Evolutionary conservation across 2,113 vertebrate species (phyloP), one percentile per base, ranked within the genome.

Genomic region (Pseudorectes ferrugineus): DNA sequence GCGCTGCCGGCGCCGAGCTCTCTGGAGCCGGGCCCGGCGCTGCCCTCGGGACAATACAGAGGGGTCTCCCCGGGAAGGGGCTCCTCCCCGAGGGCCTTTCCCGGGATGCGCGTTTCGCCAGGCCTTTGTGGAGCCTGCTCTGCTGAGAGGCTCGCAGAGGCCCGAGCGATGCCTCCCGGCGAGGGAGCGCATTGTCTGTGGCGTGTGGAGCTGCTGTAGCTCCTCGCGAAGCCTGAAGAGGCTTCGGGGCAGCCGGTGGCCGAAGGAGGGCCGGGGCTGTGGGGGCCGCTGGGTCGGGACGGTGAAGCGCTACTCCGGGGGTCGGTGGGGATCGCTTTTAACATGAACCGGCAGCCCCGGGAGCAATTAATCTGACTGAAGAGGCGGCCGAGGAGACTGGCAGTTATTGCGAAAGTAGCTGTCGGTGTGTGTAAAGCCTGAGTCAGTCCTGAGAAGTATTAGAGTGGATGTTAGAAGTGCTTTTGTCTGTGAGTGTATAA

Each of bases 401-500:
- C 92, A 45, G 94, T 59, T 89, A 85, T 97, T 97, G 93, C 89
- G 75, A 95, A 96, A 97, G 92, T 4, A 16, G 63, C 71, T 70
- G 65, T 57, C 23, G 1, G 74, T 28, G 0, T 85, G 87, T 62
- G 81, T 66, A 36, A 80, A 51, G 71, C 88, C 67, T 95, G 93
- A 94, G 82, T 92, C 92, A 83, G 62, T 66, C n/a, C 45, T 18
- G 2, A 45, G 74, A 23, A 52, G 46, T 43, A 10, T 35, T 40
- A 7, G 80, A 70, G 70, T 89, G 67, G 42, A 79, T 92, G 66
- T 11, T 68, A 45, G 79, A 79, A 88, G 87, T 88, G 78, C 87
- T 85, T 92, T 88, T 88, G 67, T 66, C 28, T 40, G 23, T 75
- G 58, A 79, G 70, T 59, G 85, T 93, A 3, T 81, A 85, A 88